Percentiles rank a stretch among this genome's conserved stretches.
Conservation (phyloP, 2,888 invertebrate genomes). For the Mythimna loreyi region DNA sequence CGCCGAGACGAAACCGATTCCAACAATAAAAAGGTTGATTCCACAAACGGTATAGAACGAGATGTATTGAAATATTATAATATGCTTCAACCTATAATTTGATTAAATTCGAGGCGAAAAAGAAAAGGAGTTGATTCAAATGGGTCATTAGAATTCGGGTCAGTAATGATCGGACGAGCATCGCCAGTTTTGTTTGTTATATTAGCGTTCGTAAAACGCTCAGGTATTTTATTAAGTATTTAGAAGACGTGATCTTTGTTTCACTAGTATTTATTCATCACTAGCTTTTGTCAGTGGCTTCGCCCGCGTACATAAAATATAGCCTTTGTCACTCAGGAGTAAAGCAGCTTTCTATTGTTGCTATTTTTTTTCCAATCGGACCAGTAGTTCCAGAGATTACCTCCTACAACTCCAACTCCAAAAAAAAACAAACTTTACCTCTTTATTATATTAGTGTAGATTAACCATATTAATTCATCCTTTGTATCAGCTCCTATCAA, state of each 20-base stretch:
- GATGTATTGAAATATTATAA: slow-evolving; percentile 90
- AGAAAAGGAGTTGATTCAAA: slow-evolving; percentile 86
- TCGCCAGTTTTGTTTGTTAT: slow-evolving; percentile 85
- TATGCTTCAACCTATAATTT: slow-evolving; percentile 90
- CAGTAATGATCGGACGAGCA: slow-evolving; percentile 87
- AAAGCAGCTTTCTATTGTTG: no score
- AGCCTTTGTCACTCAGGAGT: no score
- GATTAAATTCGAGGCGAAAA: slow-evolving; percentile 88
- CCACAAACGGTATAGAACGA: slow-evolving; percentile 87
- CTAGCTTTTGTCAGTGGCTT: no score
- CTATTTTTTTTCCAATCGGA: no score
- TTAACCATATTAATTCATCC: no score
- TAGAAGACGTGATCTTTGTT: slow-evolving; percentile 68
- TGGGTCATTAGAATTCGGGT: slow-evolving; percentile 89
- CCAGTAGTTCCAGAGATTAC: no score
- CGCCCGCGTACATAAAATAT: no score
- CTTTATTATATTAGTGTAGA: no score
- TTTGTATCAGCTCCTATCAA: neutral
- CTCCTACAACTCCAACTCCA: no score
- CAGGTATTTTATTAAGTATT: slow-evolving; percentile 78
- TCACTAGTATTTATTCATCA: no score
- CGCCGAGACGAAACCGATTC: slow-evolving; percentile 82
- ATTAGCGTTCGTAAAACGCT: slow-evolving; percentile 75
- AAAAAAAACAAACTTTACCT: no score
- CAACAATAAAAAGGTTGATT: slow-evolving; percentile 88